Evolutionary conservation across 1,140 invertebrate species (phyloP), one percentile per base, ranked within the genome.

Genomic region (Tetragnatha versicolor): DNA sequence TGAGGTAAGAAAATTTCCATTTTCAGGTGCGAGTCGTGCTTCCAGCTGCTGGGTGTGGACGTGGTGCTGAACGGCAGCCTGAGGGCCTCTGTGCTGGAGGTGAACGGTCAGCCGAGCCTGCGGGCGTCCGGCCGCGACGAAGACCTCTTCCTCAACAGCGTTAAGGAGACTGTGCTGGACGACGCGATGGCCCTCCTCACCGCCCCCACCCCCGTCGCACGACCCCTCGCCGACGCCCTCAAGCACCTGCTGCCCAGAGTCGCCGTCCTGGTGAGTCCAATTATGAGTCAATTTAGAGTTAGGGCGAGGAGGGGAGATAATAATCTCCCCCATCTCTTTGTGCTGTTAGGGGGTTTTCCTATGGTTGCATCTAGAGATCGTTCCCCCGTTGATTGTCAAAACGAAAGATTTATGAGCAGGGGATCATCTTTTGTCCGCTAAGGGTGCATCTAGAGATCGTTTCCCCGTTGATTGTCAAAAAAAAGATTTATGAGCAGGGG

Each of bases 11-110:
- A 22, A 31, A 6, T 60, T 33, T 33, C 27, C 27, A 9, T 27
- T 35, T 37, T 22, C 81, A 85, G 83, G 51, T 85, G 85, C 72
- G 58, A 65, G 10, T 79, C 82, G 53, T 86, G 85, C 73, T 86
- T 85, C 75, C 85, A 86, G 70, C 61, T 86, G 22, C 63, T 86
- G 27, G 82, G 81, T 0, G 49, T 85, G 47, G 83, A 85, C 31
- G 33, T 84, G 9, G 81, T 85, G 29, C 83, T 85, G 42, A 84
- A 85, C 77, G 51, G 82, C 47, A 80, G 82, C 2, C 82, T 85
- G 55, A 81, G 84, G 42, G 83, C 85, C 2, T 81, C 83, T 5
- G 73, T 86, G 31, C 25, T 86, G 20, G 83, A 85, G 53, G 84
- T 83, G 17, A 79, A 81, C 51, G 82, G 82, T 22, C 82, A 83